A percentile compares a stretch with the other conserved stretches of the same genome.
phyloP scores from a whole-genome alignment of 2,797 vertebrate species.

The Cyprinella venusta region DNA sequence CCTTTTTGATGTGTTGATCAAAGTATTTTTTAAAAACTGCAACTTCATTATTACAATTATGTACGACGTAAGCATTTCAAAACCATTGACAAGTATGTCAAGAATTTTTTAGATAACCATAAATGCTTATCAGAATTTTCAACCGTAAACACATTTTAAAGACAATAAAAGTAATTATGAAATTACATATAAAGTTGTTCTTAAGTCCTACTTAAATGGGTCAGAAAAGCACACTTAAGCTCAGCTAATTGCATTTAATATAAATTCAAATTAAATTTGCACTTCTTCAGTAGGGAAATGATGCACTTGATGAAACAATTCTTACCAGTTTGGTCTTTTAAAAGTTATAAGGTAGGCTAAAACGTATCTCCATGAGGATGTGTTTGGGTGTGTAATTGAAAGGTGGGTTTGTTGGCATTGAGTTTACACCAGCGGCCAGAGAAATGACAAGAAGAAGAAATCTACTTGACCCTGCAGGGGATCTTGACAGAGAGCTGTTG shows the following conservation, averaged over 20 bases:
- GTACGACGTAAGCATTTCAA: background rate
- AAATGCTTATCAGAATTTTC: background rate
- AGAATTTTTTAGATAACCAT: background rate
- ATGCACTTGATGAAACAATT: background rate
- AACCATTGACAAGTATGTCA: background rate
- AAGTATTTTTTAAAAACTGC: background rate
- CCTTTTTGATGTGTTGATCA: background rate
- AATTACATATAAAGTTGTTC: background rate
- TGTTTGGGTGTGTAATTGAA: constrained; percentile 23
- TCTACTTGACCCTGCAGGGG: constrained; percentile 44
- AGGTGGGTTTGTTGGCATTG: background rate
- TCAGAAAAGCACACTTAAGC: background rate
- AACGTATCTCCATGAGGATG: background rate
- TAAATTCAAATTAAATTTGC: background rate
- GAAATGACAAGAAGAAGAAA: constrained; percentile 55
- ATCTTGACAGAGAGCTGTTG: constrained; percentile 48
- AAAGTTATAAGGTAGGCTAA: background rate
- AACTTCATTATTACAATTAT: background rate
- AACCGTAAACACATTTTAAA: background rate
- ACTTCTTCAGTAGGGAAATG: background rate
- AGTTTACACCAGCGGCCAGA: constrained; percentile 34
- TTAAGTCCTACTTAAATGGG: background rate
- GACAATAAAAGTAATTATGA: background rate
- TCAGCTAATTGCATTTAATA: background rate
- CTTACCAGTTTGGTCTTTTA: background rate